Base-by-base conservation (phyloP, 64 coral and sea anemone genomes). In the Acropora tenuis region DNA sequence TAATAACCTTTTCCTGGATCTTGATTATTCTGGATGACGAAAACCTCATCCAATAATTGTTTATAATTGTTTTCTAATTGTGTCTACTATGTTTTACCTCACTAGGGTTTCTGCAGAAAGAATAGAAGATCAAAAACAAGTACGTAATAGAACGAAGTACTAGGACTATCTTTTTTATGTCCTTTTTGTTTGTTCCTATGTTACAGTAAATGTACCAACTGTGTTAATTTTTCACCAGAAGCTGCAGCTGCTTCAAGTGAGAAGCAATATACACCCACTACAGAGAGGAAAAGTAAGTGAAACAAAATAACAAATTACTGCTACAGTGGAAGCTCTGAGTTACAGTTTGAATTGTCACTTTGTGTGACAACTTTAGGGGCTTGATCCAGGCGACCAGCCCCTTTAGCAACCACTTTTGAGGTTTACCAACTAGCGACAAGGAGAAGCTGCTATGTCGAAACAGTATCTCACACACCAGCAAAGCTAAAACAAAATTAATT, bases 271-370 rank as follows among this genome's bases (percentile, higher is more conserved):
- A 63, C 12, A 13, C 59, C 59, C 59, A 63, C 59, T 13, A 63
- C 59, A 63, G 7, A 63, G 15, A 63, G 7, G 7, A 63, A 63
- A 63, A 63, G 59, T 63, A 63, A 63, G 59, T 63, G 15, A 63
- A 63, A 9, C 59, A 63, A 88, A 88, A 88, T 76, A 88, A 88
- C 69, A 88, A n/a, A n/a, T n/a, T 75, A 88, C 48, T 88, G 73
- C 73, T 77, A 77, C 73, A 88, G 72, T 88, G 71, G 86, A 88
- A 88, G 73, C 59, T 12, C 59, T 15, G 47, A 88, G 57, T 88
- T 88, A 73, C 49, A 48, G 20, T 88, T 71, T 75, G 86, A 88
- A 76, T 88, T 63, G 59, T 63, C 59, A 63, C 59, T 15, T 63
- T 2, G 1, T 63, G 20, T 11, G 50, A 58, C 75, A 88, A 48